Evolutionary conservation across 2,797 vertebrate genomes (phyloP).

Genomic region (Serranus cabrilla): DNA sequence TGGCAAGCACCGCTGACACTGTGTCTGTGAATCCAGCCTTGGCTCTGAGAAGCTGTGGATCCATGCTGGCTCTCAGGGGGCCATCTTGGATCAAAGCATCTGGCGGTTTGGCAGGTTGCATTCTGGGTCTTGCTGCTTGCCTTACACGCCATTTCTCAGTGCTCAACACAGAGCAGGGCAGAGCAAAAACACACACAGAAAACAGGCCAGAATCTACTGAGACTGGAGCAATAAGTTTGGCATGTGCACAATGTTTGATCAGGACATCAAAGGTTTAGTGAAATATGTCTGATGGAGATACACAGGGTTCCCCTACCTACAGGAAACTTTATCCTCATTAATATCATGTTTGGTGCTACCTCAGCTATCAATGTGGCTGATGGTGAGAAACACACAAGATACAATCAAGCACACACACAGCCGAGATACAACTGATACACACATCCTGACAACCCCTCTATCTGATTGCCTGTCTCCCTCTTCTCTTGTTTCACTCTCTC

Average conservation of each 20-base stretch:
- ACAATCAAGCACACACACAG: slow-evolving; percentile 52
- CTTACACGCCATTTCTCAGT: slow-evolving; percentile 69
- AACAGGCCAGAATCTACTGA: slow-evolving; percentile 60
- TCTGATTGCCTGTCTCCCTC: slow-evolving; percentile 72
- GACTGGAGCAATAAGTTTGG: slow-evolving; percentile 64
- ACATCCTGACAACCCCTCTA: slow-evolving; percentile 66
- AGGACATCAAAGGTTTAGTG: slow-evolving; percentile 79
- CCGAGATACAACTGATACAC: slow-evolving; percentile 74
- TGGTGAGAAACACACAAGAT: slow-evolving; percentile 65
- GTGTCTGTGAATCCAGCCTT: slow-evolving; percentile 76
- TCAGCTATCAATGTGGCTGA: slow-evolving; percentile 64
- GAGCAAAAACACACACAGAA: slow-evolving; percentile 12
- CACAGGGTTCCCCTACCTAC: slow-evolving; percentile 47
- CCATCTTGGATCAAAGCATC: slow-evolving; percentile 84
- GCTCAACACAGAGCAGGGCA: slow-evolving; percentile 60
- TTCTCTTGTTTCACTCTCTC: slow-evolving; percentile 70
- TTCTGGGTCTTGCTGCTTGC: slow-evolving; percentile 75
- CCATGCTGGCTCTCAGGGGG: slow-evolving; percentile 79
- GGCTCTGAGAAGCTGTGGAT: slow-evolving; percentile 69
- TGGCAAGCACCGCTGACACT: slow-evolving; percentile 72
- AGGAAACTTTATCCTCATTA: slow-evolving; percentile 62
- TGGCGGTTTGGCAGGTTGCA: slow-evolving; percentile 77
- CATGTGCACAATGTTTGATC: slow-evolving; percentile 73
- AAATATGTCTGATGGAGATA: slow-evolving; percentile 68
- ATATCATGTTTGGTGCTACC: slow-evolving; percentile 63